Percentiles rank a stretch among this genome's conserved stretches.
Evolutionary conservation across 2,113 vertebrate genomes (phyloP).

Genomic region (Columbina picui): DNA sequence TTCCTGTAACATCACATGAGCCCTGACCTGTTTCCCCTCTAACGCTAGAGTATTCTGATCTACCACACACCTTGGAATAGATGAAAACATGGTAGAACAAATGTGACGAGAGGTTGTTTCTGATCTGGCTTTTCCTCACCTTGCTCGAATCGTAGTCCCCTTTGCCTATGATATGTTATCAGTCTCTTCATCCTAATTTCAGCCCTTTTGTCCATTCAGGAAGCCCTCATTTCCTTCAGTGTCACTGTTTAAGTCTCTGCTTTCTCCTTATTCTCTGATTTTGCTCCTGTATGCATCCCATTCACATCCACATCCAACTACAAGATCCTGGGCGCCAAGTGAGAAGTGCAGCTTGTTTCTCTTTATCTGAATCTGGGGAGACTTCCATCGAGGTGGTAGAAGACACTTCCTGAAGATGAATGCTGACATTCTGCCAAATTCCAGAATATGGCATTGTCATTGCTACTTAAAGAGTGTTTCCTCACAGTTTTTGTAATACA

Average conservation of each 20-base stretch:
- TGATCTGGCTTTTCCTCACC: background rate
- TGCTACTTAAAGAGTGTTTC: background rate
- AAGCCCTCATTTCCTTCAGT: background rate
- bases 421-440: background rate
- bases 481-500: background rate
- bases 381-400: background rate
- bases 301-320: background rate
- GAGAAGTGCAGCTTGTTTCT: background rate
- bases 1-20: background rate
- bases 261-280: background rate
- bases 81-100: background rate
- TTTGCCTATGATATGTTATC: background rate
- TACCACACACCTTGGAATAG: background rate
- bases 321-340: background rate
- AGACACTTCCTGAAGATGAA: background rate
- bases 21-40: background rate
- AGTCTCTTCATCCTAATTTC: background rate
- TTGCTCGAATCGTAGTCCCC: background rate
- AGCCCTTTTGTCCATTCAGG: background rate
- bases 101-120: background rate
- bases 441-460: background rate
- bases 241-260: background rate
- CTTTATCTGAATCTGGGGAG: background rate
- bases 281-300: background rate
- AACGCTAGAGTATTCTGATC: background rate